phyloP scores from a whole-genome alignment of 1,140 invertebrate species.

The Mamestra configurata region DNA sequence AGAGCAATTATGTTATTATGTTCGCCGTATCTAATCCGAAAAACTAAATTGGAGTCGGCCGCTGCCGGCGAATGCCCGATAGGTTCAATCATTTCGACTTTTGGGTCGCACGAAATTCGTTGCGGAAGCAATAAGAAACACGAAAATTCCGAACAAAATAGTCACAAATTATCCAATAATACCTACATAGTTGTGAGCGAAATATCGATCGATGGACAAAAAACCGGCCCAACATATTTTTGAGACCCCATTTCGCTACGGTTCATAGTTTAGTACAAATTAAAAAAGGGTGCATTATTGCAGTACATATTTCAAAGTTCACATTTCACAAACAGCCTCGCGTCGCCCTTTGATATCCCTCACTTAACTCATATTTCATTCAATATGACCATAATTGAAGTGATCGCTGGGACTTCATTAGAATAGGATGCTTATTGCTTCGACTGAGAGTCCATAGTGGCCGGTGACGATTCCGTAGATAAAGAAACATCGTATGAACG shows the following conservation, averaged over 20 bases:
- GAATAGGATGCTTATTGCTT: slow-evolving; percentile 75
- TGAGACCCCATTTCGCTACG: slow-evolving; percentile 77
- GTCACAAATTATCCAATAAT: slow-evolving; percentile 80
- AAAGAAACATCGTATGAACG: slow-evolving; percentile 79
- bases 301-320: slow-evolving; percentile 84
- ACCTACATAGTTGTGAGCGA: slow-evolving; percentile 67
- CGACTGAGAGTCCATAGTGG: slow-evolving; percentile 73
- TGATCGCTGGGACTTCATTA: slow-evolving; percentile 66
- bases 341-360: slow-evolving; percentile 86
- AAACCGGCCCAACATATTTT: slow-evolving; percentile 68
- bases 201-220: slow-evolving; percentile 67
- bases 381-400: slow-evolving; percentile 86
- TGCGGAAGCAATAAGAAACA: slow-evolving; percentile 88
- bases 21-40: slow-evolving; percentile 87
- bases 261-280: slow-evolving; percentile 84
- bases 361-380: slow-evolving; percentile 87
- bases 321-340: slow-evolving; percentile 82
- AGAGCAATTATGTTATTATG: slow-evolving; percentile 88
- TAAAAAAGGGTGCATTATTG: slow-evolving; percentile 83
- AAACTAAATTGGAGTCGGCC: slow-evolving; percentile 87
- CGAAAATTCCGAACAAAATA: slow-evolving; percentile 79
- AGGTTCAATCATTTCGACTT: slow-evolving; percentile 86
- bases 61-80: slow-evolving; percentile 85
- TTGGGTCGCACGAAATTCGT: slow-evolving; percentile 87
- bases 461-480: slow-evolving; percentile 67